A percentile compares a stretch with the other conserved stretches of the same genome.
Conservation (phyloP, 1,140 invertebrate genomes). For the Parapsyche elsis region DNA sequence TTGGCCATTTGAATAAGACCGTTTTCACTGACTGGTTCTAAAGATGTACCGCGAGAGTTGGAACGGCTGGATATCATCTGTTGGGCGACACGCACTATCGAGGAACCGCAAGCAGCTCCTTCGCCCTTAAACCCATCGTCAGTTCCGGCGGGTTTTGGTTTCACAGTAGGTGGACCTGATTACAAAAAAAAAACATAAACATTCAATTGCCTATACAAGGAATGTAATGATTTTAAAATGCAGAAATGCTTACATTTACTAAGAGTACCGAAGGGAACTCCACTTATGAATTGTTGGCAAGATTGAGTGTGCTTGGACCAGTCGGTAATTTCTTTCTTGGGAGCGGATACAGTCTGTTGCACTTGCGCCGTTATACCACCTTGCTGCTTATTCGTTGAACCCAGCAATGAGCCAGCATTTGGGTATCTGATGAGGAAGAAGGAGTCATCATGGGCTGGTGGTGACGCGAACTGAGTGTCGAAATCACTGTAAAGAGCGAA, state of each 20-base stretch:
- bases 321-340: slow-evolving; percentile 65
- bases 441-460: slow-evolving; percentile 76
- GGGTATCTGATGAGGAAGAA: slow-evolving; percentile 77
- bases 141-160: slow-evolving; percentile 71
- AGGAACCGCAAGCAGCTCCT: slow-evolving; percentile 75
- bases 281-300: slow-evolving; percentile 73
- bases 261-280: slow-evolving; percentile 53
- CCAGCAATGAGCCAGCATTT: slow-evolving; percentile 61
- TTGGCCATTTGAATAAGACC: slow-evolving; percentile 53
- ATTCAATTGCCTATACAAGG: neutral
- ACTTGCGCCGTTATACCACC: slow-evolving; percentile 52
- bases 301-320: slow-evolving; percentile 75
- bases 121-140: slow-evolving; percentile 79
- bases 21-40: slow-evolving; percentile 61
- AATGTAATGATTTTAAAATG: slow-evolving; percentile 2
- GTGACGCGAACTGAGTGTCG: slow-evolving; percentile 74
- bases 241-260: slow-evolving; percentile 51
- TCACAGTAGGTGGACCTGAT: slow-evolving; percentile 56
- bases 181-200: slow-evolving; percentile 10
- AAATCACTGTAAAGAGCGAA: slow-evolving; percentile 70
- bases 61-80: slow-evolving; percentile 73
- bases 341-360: slow-evolving; percentile 55
- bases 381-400: slow-evolving; percentile 55
- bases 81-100: slow-evolving; percentile 71
- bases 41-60: slow-evolving; percentile 60